phyloP scores from a whole-genome alignment of 2,888 invertebrate genomes.

The Ophioninae sp. region DNA sequence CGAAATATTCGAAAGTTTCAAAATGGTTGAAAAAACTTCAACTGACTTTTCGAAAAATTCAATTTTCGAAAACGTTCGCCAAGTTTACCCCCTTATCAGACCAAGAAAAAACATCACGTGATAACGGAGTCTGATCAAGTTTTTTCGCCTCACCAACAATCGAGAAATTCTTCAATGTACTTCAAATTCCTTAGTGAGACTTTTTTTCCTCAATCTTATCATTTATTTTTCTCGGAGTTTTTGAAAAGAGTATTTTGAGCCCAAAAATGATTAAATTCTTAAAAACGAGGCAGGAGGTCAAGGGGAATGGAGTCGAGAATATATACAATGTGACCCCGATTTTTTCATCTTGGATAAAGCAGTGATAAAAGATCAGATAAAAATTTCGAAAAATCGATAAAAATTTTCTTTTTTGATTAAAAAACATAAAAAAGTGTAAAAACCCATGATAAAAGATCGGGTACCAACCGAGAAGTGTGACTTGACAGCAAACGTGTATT shows the following conservation, averaged over 20 bases:
- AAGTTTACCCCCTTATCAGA: background rate
- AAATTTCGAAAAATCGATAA: no score
- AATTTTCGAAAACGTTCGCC: no score
- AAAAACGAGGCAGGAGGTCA: background rate
- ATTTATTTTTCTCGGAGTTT: background rate
- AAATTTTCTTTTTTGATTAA: no score
- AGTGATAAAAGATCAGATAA: no score
- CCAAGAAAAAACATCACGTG: background rate
- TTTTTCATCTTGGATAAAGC: no score
- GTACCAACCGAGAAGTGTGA: no score
- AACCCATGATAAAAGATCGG: no score
- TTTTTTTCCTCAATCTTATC: background rate
- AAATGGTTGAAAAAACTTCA: no score
- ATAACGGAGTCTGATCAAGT: background rate
- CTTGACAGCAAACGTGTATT: no score
- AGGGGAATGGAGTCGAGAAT: background rate
- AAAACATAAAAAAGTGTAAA: no score
- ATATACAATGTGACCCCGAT: background rate
- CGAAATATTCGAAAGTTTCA: no score
- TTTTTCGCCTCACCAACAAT: background rate
- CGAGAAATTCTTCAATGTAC: slow-evolving; percentile 13
- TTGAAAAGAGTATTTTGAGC: background rate
- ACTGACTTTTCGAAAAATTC: no score
- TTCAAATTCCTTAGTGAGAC: background rate
- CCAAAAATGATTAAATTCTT: slow-evolving; percentile 21